Base-by-base conservation (phyloP, 2,113 vertebrate genomes). In the Grallaria varia region DNA sequence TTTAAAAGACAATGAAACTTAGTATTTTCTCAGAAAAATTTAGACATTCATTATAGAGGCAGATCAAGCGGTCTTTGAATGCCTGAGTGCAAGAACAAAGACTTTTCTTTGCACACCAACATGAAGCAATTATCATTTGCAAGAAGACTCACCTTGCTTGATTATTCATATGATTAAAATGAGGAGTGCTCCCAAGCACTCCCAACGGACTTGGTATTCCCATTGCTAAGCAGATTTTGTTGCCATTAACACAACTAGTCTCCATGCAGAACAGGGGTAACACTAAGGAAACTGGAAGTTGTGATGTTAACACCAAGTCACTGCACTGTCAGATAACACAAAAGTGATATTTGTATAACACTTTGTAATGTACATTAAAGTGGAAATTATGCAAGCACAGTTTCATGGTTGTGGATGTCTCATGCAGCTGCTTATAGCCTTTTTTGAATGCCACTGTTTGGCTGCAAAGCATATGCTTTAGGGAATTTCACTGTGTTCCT, bases 341-440 rank as follows among this genome's bases (percentile, higher is more conserved):
- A 66, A 95, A 21, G 12, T 50, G 2, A 44, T 62, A 40, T 40
- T 89, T 84, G 55, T 33, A 23, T 40, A 60, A 33, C 3, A 6
- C 22, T 74, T 73, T 9, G 4, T 33, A 60, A 31, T 27, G 22
- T 49, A 75, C 8, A 20, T 56, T 72, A 45, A 90, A 68, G 17
- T 60, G 24, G 47, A 62, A 89, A 24, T n/a, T 71, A 50, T 2
- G 0, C 7, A 79, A 59, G 17, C 25, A 33, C 0, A 0, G 13
- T 60, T 78, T 87, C 16, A 31, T 15, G 2, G 45, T 89, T 3
- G 1, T 40, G 12, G 20, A 40, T 82, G 31, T 30, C 20, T 66
- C 45, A 45, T 83, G 33, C 20, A 76, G 5, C 28, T 2, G 0
- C 14, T 62, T 58, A 40, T 6, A 42, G 15, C 31, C 16, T 39